Evolutionary conservation across 1,140 invertebrate genomes (phyloP).

Genomic region (Caenorhabditis tropicalis): DNA sequence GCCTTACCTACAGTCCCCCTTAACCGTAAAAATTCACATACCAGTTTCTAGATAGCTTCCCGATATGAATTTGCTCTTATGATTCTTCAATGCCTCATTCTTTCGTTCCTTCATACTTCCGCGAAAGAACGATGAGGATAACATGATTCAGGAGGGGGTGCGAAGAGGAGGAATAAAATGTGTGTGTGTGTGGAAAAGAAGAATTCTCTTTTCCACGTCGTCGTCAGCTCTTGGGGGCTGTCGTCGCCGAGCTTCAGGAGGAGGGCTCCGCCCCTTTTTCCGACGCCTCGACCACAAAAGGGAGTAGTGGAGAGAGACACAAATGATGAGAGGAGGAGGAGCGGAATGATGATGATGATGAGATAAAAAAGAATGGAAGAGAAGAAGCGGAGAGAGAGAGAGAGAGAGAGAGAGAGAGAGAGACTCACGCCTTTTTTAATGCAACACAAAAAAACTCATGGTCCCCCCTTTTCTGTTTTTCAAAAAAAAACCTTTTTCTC

Average conservation of each 20-base stretch:
- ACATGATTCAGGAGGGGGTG: not conserved
- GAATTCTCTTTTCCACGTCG: not conserved
- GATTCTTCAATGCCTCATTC: slow-evolving; percentile 34
- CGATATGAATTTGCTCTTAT: slow-evolving; percentile 34
- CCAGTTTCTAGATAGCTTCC: slow-evolving; percentile 26
- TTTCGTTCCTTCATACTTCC: slow-evolving; percentile 39
- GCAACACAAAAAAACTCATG: not conserved
- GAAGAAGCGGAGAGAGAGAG: too few relatives aligned
- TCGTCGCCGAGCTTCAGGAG: not conserved
- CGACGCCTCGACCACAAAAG: too few relatives aligned
- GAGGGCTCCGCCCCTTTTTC: not conserved
- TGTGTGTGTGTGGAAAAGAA: not conserved
- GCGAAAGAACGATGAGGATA: slow-evolving; percentile 30
- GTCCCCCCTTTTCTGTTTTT: not conserved
- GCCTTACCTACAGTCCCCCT: not conserved
- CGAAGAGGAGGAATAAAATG: not conserved
- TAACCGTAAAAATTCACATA: not conserved
- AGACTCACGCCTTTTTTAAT: not conserved
- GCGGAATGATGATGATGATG: slow-evolving; percentile 16
- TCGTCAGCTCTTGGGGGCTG: too few relatives aligned
- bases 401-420: not conserved
- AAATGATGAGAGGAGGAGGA: not conserved
- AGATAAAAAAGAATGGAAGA: too few relatives aligned
- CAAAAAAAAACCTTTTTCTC: not conserved
- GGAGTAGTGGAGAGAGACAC: not conserved